phyloP scores from a whole-genome alignment of 1,140 invertebrate genomes.

The Plodia interpunctella region DNA sequence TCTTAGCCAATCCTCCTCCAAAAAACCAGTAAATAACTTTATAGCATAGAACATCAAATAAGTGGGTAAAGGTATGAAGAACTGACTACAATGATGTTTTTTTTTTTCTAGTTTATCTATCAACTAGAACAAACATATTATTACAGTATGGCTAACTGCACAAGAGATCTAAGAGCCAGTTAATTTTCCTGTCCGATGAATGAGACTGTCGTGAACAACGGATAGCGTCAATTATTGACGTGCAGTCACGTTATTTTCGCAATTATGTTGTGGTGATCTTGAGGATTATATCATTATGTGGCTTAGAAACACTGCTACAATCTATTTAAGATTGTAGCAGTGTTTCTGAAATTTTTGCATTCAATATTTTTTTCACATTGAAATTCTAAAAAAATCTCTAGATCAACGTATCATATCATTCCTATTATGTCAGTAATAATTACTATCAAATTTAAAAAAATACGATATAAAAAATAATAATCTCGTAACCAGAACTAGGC shows the following conservation, averaged over 20 bases:
- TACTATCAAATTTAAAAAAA: no score
- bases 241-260: conserved; percentile 17
- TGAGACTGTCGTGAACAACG: conserved; percentile 15
- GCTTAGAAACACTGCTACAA: no score
- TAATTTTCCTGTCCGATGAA: conserved; percentile 29
- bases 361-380: no score
- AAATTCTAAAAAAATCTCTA: no score
- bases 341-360: no score
- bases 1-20: no score
- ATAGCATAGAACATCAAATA: no score
- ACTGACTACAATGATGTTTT: neutral
- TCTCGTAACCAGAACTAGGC: neutral
- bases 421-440: no score
- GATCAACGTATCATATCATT: no score
- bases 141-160: conserved; percentile 7
- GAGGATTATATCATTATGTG: conserved; percentile 1
- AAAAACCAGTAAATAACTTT: no score
- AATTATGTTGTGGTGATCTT: conserved; percentile 15
- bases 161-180: conserved; percentile 16
- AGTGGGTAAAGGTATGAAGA: no score
- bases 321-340: no score
- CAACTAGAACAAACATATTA: neutral
- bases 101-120: neutral
- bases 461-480: neutral
- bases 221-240: conserved; percentile 19